A percentile compares a stretch with the other conserved stretches of the same genome.
These are phyloP conservation scores for Acropternis orthonyx DNA, from an alignment of 2,797 vertebrate genomes.

Conservation along the genomic window DNA sequence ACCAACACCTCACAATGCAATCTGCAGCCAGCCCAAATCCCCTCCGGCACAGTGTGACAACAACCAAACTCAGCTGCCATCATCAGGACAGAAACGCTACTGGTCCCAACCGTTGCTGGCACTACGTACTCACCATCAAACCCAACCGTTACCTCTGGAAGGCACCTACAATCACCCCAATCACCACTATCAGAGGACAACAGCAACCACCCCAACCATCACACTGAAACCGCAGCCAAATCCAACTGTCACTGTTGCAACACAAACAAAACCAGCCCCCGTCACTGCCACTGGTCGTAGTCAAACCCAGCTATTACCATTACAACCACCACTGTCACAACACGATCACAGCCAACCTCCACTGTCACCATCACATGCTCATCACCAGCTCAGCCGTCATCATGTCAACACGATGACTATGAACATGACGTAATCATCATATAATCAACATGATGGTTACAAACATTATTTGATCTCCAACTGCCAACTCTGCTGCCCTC, in stretches of 20 bases:
- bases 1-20: neutral
- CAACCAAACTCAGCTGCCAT: neutral
- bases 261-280: accelerated
- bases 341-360: neutral
- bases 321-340: neutral
- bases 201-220: neutral
- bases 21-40: neutral
- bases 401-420: neutral
- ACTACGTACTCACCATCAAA: neutral
- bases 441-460: neutral
- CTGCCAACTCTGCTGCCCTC: neutral
- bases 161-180: neutral
- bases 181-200: neutral
- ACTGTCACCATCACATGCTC: neutral
- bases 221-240: neutral
- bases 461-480: neutral
- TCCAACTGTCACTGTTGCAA: neutral
- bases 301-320: neutral
- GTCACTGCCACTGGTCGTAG: neutral
- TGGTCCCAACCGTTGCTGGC: neutral
- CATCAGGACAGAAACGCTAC: accelerated
- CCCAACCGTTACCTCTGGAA: neutral
- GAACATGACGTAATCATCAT: neutral
- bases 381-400: neutral
- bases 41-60: accelerated